These are phyloP conservation scores for Anisognathus igniventris DNA, from an alignment of 2,797 vertebrate species.

Conservation along the genomic window DNA sequence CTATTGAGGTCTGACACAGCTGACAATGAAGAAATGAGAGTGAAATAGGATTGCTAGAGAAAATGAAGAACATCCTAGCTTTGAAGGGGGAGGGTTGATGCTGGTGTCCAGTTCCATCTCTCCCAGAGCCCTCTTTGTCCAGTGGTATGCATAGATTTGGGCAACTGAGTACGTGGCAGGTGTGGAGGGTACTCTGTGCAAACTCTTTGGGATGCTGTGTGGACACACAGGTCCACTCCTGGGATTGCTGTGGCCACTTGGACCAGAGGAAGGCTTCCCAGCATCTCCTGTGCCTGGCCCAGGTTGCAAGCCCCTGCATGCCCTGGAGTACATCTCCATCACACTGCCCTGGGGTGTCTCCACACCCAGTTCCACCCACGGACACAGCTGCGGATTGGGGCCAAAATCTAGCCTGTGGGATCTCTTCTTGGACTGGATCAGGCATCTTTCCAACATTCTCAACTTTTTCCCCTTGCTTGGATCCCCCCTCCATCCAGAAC, in stretches of 20 bases:
- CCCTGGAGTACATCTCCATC: neutral
- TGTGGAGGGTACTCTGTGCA: neutral
- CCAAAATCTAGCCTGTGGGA: neutral
- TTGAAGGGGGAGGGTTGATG: neutral
- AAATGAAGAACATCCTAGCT: neutral
- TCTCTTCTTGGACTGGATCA: neutral
- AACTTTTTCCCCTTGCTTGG: neutral
- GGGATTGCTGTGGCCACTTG: neutral
- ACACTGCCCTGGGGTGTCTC: neutral
- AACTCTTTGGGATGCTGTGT: neutral
- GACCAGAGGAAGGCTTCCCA: neutral
- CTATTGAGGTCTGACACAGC: neutral
- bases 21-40: neutral
- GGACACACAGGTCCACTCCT: neutral
- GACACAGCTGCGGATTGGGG: neutral
- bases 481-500: neutral
- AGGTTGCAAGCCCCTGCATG: neutral
- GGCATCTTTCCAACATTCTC: neutral
- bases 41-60: neutral
- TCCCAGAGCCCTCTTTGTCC: neutral
- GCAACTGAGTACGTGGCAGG: accelerated
- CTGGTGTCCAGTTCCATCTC: neutral
- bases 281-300: neutral
- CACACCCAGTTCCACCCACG: neutral
- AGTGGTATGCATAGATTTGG: neutral